Conservation (phyloP, 2,797 vertebrate genomes). For the Sebastiscus tertius region DNA sequence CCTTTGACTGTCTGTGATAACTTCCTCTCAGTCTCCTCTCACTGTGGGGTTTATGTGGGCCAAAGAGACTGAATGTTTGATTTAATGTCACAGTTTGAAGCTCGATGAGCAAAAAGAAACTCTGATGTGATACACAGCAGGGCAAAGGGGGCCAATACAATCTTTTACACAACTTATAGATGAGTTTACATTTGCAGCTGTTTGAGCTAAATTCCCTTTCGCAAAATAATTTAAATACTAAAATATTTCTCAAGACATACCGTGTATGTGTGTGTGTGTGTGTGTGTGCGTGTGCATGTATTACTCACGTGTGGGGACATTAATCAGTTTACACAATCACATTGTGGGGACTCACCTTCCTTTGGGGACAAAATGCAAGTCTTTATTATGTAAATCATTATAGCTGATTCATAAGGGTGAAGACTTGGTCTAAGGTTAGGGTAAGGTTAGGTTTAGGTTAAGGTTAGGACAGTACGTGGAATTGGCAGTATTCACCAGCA, state of each 20-base stretch:
- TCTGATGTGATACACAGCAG: background rate
- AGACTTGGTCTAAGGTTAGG: too few relatives aligned
- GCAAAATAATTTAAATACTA: background rate
- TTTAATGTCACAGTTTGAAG: background rate
- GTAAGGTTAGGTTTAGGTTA: too few relatives aligned
- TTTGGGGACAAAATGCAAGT: too few relatives aligned
- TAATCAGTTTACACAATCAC: too few relatives aligned
- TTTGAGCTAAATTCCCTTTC: background rate
- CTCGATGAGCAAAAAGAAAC: background rate
- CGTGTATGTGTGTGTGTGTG: background rate
- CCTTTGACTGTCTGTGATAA: background rate
- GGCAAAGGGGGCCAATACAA: background rate
- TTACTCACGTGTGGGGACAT: too few relatives aligned
- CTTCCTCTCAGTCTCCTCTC: background rate
- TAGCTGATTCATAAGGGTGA: too few relatives aligned
- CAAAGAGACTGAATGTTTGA: background rate
- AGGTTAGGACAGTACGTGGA: background rate
- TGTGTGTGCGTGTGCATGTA: too few relatives aligned
- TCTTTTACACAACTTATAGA: background rate
- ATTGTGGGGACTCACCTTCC: too few relatives aligned
- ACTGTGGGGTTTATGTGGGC: background rate
- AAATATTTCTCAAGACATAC: background rate
- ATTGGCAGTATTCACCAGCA: too few relatives aligned
- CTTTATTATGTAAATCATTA: too few relatives aligned
- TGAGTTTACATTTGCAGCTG: background rate